Evolutionary conservation across 2,888 invertebrate genomes (phyloP).

Genomic region (Drosophila hamatofila): DNA sequence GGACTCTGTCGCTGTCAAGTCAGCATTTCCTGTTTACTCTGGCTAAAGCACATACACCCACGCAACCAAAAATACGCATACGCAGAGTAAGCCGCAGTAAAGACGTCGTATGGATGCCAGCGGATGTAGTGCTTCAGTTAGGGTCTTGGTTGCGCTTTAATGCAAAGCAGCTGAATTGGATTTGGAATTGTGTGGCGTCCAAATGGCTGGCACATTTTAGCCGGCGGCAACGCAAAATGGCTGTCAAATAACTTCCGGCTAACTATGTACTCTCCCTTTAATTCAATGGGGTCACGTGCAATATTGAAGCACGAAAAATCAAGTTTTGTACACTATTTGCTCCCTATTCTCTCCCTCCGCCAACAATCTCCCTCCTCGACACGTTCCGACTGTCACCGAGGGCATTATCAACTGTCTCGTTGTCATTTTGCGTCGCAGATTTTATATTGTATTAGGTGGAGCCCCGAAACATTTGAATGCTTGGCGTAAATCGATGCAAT

Average conservation of each 20-base stretch:
- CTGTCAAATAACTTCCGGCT: constrained; percentile 74
- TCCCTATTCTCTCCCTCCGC: background rate
- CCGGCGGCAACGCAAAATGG: constrained; percentile 54
- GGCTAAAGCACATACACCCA: constrained; percentile 2
- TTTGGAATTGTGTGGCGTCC: constrained; percentile 21
- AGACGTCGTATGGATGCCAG: constrained; percentile 22
- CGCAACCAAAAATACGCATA: constrained; percentile 8
- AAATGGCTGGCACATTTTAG: constrained; percentile 33
- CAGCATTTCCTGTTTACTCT: constrained; percentile 60
- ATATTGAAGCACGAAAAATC: constrained; percentile 36
- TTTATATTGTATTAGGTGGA: constrained; percentile 34
- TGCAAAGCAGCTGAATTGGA: constrained; percentile 56
- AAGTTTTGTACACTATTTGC: background rate
- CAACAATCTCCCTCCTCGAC: background rate
- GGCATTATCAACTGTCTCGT: constrained; percentile 42
- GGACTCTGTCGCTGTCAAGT: constrained; percentile 52
- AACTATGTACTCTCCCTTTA: constrained; percentile 32
- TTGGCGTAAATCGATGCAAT: constrained; percentile 70
- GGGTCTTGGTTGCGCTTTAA: constrained; percentile 28
- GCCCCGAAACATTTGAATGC: constrained; percentile 11
- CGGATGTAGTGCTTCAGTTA: constrained; percentile 28
- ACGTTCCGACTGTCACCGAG: constrained; percentile 3
- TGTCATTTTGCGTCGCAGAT: constrained; percentile 43
- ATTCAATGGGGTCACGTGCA: constrained; percentile 47
- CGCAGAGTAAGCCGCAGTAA: constrained; percentile 17